These are phyloP conservation scores for Acanthosepion esculentum DNA, from an alignment of 2,888 invertebrate species.

Conservation along the genomic window DNA sequence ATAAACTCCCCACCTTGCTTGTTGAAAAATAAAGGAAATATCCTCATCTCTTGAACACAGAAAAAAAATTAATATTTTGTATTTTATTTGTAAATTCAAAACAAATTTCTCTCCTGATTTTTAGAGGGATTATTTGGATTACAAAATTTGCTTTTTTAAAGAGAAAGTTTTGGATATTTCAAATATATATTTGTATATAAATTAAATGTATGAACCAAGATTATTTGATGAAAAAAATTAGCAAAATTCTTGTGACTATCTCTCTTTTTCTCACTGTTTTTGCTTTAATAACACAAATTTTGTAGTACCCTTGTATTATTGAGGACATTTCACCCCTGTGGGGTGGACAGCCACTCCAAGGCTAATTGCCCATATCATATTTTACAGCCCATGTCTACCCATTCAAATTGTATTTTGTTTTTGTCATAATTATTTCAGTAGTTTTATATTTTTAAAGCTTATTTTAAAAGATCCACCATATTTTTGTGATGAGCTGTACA, in stretches of 20 bases:
- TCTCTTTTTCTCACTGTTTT: neutral
- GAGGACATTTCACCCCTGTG: slow-evolving; percentile 33
- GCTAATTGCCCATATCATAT: slow-evolving; percentile 18
- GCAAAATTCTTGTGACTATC: slow-evolving; percentile 33
- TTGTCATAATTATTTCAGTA: slow-evolving; percentile 15
- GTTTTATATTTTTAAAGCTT: slow-evolving; percentile 33
- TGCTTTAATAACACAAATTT: neutral
- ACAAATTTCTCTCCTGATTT: neutral
- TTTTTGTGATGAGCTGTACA: slow-evolving; percentile 22
- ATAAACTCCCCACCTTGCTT: neutral
- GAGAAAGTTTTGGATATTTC: slow-evolving; percentile 33
- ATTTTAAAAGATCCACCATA: slow-evolving; percentile 15
- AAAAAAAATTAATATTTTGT: neutral
- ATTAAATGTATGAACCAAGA: neutral
- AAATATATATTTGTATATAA: neutral
- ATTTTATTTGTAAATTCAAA: slow-evolving; percentile 3
- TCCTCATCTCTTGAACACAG: neutral
- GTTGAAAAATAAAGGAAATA: neutral
- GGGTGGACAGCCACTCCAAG: neutral
- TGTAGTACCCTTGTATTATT: neutral
- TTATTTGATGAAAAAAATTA: neutral
- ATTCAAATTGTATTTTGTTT: neutral
- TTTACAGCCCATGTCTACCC: neutral
- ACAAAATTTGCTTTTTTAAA: neutral
- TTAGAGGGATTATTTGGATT: neutral